Conservation (phyloP, 2,888 invertebrate species). For the Tipula vernalis region DNA sequence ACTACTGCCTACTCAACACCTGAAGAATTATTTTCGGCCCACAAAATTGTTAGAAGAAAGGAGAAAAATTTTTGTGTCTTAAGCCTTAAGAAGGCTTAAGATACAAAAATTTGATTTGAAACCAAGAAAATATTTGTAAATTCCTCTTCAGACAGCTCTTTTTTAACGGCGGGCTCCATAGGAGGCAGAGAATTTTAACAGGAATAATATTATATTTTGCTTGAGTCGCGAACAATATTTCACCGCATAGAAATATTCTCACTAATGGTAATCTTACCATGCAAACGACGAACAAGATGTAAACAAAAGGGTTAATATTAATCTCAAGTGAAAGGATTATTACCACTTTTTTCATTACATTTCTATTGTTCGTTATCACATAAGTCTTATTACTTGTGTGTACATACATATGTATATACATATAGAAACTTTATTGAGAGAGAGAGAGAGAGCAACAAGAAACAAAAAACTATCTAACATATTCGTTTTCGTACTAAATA, state of each 20-base stretch:
- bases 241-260: too few relatives aligned
- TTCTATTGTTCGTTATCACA: neutral
- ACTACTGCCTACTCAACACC: too few relatives aligned
- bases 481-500: neutral
- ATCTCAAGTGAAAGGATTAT: neutral
- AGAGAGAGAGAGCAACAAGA: neutral
- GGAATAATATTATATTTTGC: neutral
- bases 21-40: too few relatives aligned
- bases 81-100: too few relatives aligned
- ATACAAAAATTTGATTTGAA: too few relatives aligned
- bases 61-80: too few relatives aligned
- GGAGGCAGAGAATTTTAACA: too few relatives aligned
- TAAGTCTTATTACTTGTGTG: neutral
- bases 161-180: too few relatives aligned
- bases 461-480: neutral
- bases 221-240: neutral
- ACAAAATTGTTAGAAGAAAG: too few relatives aligned
- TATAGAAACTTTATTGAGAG: neutral
- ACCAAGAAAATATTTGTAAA: too few relatives aligned
- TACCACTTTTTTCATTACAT: neutral
- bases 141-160: too few relatives aligned
- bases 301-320: neutral
- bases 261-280: neutral
- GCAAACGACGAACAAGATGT: neutral
- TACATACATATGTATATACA: neutral